Evolutionary conservation across 2,888 invertebrate species (phyloP).

Genomic region (Criorhina ranunculi): DNA sequence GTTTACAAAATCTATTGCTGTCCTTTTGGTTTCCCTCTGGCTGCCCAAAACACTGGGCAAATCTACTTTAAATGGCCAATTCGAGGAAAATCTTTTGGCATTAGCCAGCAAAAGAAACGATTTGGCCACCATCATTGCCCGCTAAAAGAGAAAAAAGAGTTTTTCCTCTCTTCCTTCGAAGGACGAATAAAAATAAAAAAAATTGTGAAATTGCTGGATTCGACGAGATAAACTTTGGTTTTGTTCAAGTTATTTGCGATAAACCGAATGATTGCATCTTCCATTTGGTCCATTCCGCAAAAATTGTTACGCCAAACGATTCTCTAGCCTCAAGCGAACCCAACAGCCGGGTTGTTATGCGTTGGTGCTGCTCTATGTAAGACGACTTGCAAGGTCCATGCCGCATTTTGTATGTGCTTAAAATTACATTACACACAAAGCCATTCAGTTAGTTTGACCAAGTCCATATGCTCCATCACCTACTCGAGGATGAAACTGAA

Average conservation of each 20-base stretch:
- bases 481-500: conserved; percentile 19
- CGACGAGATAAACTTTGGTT: conserved; percentile 71
- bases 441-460: conserved; percentile 49
- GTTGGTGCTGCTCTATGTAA: conserved; percentile 10
- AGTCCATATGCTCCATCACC: conserved; percentile 63
- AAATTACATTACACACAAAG: conserved; percentile 57
- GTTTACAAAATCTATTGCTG: conserved; percentile 48
- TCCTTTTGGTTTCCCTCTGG: conserved; percentile 41
- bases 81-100: conserved; percentile 63
- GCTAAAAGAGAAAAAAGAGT: conserved; percentile 43
- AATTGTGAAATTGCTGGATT: conserved; percentile 72
- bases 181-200: conserved; percentile 19
- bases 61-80: conserved; percentile 72
- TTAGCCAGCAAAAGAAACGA: conserved; percentile 63
- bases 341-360: conserved; percentile 44
- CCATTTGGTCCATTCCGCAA: conserved; percentile 59
- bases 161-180: conserved; percentile 17
- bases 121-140: conserved; percentile 44
- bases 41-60: conserved; percentile 44
- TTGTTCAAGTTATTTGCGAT: conserved; percentile 74
- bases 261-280: conserved; percentile 74
- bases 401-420: conserved; percentile 58
- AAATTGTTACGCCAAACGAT: conserved; percentile 66
- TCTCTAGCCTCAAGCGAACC: conserved; percentile 46
- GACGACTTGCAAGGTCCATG: conserved; percentile 11